Evolutionary conservation across 2,113 vertebrate species (phyloP), one percentile per base, ranked within the genome.

Genomic region (Mus pahari): DNA sequence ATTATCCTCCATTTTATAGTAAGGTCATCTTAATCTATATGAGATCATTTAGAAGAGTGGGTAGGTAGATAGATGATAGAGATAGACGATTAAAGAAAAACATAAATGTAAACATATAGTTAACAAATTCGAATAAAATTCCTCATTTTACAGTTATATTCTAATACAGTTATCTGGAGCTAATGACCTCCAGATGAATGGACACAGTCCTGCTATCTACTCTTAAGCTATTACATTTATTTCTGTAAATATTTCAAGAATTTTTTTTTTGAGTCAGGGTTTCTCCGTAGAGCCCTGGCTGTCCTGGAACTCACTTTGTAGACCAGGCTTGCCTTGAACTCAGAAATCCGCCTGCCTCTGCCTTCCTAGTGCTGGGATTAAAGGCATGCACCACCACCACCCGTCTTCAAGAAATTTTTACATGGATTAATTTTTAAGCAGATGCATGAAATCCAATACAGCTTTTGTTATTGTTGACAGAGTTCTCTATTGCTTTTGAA

Each of bases 111-210:
- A 17, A 86, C 2, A 84, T 66, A 45, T 3, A 48, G 2, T 4
- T 33, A 20, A 66, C 13, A 86, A 64, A 66, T 64, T 11, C 1
- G 2, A 24, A 42, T 36, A 95, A 98, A 91, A 94, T 98, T 97
- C 79, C 94, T 98, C 78, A 94, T 98, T 86, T 98, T 97, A 97
- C 81, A 97, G 66, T 98, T 95, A 97, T 84, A 96, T 92, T 97
- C 96, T 89, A 96, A 96, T 97, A 97, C 96, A 90, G 91, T 97
- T 94, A 97, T 89, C 90, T 95, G 95, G 97, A 98, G 97, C 93
- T 96, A 98, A 97, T 97, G 93, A 98, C 97, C 96, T 86, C 92
- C 81, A 97, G 98, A 97, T 97, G 89, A 98, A 97, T 96, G 97
- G 97, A 94, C 97, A 98, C 98, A 95, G 97, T 98, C 97, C 96